These are phyloP conservation scores for Drosophila tripunctata DNA, from an alignment of 2,888 invertebrate genomes.

Conservation along the genomic window DNA sequence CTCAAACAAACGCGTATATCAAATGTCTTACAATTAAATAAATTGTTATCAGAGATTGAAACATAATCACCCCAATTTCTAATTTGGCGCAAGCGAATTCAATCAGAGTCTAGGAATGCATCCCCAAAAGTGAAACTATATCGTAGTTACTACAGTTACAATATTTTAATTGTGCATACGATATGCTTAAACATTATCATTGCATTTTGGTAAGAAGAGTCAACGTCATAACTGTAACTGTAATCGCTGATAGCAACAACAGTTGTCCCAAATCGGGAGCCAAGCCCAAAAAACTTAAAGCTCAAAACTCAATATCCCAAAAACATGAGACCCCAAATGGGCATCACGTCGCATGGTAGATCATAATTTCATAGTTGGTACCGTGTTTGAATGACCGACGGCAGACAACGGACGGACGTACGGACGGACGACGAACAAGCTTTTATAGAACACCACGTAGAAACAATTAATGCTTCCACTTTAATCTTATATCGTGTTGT, in stretches of 20 bases:
- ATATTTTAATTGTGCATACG: slow-evolving; percentile 41
- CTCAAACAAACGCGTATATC: slow-evolving; percentile 25
- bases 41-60: slow-evolving; percentile 14
- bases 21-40: slow-evolving; percentile 25
- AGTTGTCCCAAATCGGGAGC: slow-evolving; percentile 47
- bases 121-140: slow-evolving; percentile 70
- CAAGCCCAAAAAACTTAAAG: slow-evolving; percentile 44
- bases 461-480: slow-evolving; percentile 57
- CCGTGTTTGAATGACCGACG: slow-evolving; percentile 9
- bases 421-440: slow-evolving; percentile 40
- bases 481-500: slow-evolving; percentile 15
- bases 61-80: background rate
- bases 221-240: slow-evolving; percentile 54
- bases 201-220: slow-evolving; percentile 44
- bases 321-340: slow-evolving; percentile 36
- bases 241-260: slow-evolving; percentile 39
- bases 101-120: slow-evolving; percentile 58
- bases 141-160: slow-evolving; percentile 66
- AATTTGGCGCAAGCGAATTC: slow-evolving; percentile 27
- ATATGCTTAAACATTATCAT: slow-evolving; percentile 68
- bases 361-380: slow-evolving; percentile 59
- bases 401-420: background rate
- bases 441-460: slow-evolving; percentile 66
- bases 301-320: too few relatives aligned
- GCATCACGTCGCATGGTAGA: slow-evolving; percentile 64